phyloP scores from a whole-genome alignment of 2,797 vertebrate genomes.

The Lepus townsendii region DNA sequence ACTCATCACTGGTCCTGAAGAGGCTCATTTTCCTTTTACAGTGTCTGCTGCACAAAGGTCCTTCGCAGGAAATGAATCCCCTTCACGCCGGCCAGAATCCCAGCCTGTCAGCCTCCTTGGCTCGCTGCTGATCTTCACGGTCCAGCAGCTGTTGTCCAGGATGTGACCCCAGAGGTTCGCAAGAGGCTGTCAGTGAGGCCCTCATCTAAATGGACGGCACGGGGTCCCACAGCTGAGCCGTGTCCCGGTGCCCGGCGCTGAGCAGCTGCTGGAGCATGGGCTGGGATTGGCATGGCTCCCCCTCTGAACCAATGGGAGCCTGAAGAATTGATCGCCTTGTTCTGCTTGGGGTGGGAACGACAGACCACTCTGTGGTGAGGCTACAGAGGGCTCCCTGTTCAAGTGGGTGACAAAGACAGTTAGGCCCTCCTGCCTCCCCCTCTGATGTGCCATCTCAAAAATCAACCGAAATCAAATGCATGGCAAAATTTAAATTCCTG shows the following conservation, averaged over 20 bases:
- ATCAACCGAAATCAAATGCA: conserved; percentile 42
- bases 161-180: conserved; percentile 86
- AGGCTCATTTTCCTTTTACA: conserved; percentile 81
- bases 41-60: conserved; percentile 76
- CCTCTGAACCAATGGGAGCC: conserved; percentile 80
- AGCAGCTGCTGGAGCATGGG: conserved; percentile 78
- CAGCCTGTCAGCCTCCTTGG: conserved; percentile 88
- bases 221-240: conserved; percentile 86
- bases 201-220: conserved; percentile 84
- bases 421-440: neutral
- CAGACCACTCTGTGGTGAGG: conserved; percentile 34
- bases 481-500: conserved; percentile 51
- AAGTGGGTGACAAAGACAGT: conserved; percentile 24
- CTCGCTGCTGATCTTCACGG: conserved; percentile 86
- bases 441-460: conserved; percentile 22
- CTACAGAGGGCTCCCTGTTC: conserved; percentile 19
- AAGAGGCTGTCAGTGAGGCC: conserved; percentile 81
- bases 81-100: conserved; percentile 87
- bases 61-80: conserved; percentile 87
- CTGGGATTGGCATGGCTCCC: conserved; percentile 86
- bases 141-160: conserved; percentile 89
- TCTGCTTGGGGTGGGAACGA: conserved; percentile 37
- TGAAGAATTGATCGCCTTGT: conserved; percentile 89
- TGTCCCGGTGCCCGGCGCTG: conserved; percentile 86
- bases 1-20: conserved; percentile 53